phyloP scores from a whole-genome alignment of 2,797 vertebrate genomes.

The Pachyuromys duprasi region DNA sequence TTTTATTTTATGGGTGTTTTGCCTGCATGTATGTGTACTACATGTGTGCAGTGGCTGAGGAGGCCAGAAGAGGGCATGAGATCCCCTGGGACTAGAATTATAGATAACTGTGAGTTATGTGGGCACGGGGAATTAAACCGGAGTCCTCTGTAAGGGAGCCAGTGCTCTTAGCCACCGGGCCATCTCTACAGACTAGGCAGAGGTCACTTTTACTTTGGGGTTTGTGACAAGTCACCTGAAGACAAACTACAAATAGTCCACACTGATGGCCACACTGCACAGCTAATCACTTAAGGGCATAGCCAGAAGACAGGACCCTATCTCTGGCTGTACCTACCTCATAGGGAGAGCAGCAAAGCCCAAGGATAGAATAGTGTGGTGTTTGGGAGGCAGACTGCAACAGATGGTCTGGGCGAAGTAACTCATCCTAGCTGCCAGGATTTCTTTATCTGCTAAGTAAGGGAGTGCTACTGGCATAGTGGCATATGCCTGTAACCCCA shows the following conservation, averaged over 20 bases:
- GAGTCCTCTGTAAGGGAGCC: background rate
- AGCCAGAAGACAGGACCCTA: background rate
- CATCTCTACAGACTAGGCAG: background rate
- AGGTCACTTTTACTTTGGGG: background rate
- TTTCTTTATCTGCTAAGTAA: slow-evolving; percentile 2
- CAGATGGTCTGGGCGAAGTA: background rate
- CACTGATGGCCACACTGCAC: background rate
- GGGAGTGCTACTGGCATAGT: too few relatives aligned
- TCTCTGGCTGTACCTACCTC: background rate
- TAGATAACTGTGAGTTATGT: background rate
- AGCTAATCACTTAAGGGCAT: background rate
- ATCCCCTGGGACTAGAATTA: background rate
- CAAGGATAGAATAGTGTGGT: background rate
- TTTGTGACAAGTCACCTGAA: background rate
- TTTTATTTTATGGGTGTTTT: background rate
- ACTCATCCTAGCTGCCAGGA: background rate
- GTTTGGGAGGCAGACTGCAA: background rate
- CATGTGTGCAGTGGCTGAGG: background rate
- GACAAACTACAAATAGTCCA: background rate
- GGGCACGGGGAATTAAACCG: background rate
- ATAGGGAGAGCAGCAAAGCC: background rate
- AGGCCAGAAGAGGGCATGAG: background rate
- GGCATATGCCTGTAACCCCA: background rate
- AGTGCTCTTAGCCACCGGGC: background rate
- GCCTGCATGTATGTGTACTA: background rate